Evolutionary conservation across 1,140 invertebrate species (phyloP).

Genomic region (Pseudomyrmex gracilis): DNA sequence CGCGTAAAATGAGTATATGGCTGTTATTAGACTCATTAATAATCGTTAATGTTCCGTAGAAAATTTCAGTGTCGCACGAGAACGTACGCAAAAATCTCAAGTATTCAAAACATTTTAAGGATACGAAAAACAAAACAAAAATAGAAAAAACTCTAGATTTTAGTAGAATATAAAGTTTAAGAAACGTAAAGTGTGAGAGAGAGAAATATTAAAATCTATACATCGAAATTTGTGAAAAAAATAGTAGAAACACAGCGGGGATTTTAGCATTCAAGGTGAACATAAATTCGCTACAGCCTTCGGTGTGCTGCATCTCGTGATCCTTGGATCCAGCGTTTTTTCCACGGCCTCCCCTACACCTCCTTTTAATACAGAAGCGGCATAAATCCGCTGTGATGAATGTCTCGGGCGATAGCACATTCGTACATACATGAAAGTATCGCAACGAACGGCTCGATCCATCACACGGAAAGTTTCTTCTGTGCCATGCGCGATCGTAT

Average conservation of each 20-base stretch:
- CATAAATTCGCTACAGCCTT: constrained; percentile 37
- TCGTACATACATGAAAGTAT: constrained; percentile 50
- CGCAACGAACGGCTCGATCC: constrained; percentile 37
- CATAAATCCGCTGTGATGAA: constrained; percentile 56
- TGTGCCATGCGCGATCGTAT: constrained; percentile 45
- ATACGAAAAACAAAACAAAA: too few species aligned
- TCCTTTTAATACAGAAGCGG: constrained; percentile 40
- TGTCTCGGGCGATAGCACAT: constrained; percentile 26
- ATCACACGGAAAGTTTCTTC: constrained; percentile 50
- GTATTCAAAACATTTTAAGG: not conserved
- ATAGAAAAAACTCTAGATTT: too few species aligned
- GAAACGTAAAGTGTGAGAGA: too few species aligned
- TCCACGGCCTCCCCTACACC: constrained; percentile 21
- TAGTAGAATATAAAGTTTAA: too few species aligned
- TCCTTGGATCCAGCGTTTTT: constrained; percentile 23
- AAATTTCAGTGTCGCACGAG: too few species aligned
- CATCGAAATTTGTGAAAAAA: not conserved
- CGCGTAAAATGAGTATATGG: too few species aligned
- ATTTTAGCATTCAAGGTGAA: constrained; percentile 19
- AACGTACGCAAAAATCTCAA: too few species aligned
- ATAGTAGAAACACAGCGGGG: not conserved
- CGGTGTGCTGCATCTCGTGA: constrained; percentile 3
- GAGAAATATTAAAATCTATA: not conserved
- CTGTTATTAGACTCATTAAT: too few species aligned
- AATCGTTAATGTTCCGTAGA: too few species aligned